Conservation (phyloP, 2,888 invertebrate genomes). For the Agrilus cyanescens region DNA sequence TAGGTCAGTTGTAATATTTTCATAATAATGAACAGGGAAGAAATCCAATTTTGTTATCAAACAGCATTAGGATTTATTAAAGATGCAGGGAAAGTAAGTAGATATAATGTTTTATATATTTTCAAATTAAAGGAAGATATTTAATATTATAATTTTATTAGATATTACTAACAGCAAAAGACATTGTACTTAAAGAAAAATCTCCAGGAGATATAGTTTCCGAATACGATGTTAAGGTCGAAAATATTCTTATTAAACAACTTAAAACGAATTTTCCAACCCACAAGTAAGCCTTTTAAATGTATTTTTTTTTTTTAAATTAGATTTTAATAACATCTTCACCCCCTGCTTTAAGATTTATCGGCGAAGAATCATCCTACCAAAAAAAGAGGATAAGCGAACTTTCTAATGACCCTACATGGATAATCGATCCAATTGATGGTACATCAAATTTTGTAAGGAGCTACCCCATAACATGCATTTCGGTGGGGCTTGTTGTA, state of each 20-base stretch:
- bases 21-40: constrained; percentile 5
- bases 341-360: constrained; percentile 44
- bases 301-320: constrained; percentile 3
- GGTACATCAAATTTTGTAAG: constrained; percentile 76
- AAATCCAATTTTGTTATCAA: constrained; percentile 35
- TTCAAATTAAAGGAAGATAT: no score
- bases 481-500: constrained; percentile 53
- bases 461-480: constrained; percentile 51
- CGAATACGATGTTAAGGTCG: constrained; percentile 63
- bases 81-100: constrained; percentile 38
- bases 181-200: constrained; percentile 45
- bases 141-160: no score
- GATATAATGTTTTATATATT: not conserved
- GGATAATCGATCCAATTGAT: constrained; percentile 81
- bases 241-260: constrained; percentile 51
- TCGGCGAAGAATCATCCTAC: constrained; percentile 60
- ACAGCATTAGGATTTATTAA: constrained; percentile 35
- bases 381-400: constrained; percentile 37
- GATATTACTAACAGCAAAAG: constrained; percentile 36
- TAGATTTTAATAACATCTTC: not conserved
- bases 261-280: constrained; percentile 45
- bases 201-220: constrained; percentile 61
- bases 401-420: constrained; percentile 65
- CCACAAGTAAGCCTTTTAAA: constrained; percentile 48
- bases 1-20: no score